A percentile compares a stretch with the other conserved stretches of the same genome.
phyloP scores from a whole-genome alignment of 2,888 invertebrate species.

The Tipula vernalis region DNA sequence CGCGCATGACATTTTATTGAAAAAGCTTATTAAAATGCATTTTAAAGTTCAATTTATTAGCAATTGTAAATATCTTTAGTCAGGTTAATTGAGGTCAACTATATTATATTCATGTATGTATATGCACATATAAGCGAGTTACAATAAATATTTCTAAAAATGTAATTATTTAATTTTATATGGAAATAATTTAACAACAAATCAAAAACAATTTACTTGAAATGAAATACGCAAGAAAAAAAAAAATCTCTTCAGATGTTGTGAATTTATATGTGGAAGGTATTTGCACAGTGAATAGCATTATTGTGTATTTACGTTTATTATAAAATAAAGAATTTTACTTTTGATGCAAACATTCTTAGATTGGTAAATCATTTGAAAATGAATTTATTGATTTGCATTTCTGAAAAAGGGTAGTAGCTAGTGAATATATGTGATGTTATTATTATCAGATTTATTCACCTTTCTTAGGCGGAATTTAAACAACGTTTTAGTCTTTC shows the following conservation, averaged over 20 bases:
- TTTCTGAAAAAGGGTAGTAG: too few relatives aligned
- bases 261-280: neutral
- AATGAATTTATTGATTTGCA: neutral
- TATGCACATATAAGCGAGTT: neutral
- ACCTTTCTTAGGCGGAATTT: too few relatives aligned
- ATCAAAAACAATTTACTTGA: constrained; percentile 4
- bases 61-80: neutral
- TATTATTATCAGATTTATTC: too few relatives aligned
- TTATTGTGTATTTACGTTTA: neutral
- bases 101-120: neutral
- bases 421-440: too few relatives aligned
- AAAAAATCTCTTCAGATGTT: neutral
- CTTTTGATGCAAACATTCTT: neutral
- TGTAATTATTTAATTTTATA: constrained; percentile 4
- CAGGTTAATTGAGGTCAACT: neutral
- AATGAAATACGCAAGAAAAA: neutral
- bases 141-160: constrained; percentile 4
- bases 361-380: neutral
- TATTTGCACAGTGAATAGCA: neutral
- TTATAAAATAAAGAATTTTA: neutral
- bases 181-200: constrained; percentile 4
- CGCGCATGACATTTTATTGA: constrained; percentile 4
- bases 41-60: neutral
- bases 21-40: constrained; percentile 4
- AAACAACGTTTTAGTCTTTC: too few relatives aligned